Evolutionary conservation across 92 coral and sea anemone species (phyloP), one percentile per base, ranked within the genome.

Genomic region (Muricea muricata): DNA sequence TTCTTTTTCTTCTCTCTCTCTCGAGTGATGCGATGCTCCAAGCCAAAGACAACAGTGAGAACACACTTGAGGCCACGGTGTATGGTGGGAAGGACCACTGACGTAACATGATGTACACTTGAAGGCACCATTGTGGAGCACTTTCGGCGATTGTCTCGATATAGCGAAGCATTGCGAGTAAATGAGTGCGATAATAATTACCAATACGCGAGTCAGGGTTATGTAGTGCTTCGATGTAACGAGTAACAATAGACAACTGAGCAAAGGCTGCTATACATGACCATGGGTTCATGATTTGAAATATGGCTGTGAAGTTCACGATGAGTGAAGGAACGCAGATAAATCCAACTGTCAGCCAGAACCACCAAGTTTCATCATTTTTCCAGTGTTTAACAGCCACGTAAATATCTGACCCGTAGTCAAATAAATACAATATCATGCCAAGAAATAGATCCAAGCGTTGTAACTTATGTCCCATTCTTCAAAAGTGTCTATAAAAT

Each of bases 41-140:
- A 1, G 70, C 37, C 30, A 63, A 63, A 24, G 70, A 63, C 37
- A 63, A 17, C 18, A 63, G 18, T 26, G 70, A 63, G 8, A 63
- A 30, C 11, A 63, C 70, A 26, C 13, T 63, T 7, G 70, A 63
- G 37, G 30, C n/a, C 37, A 63, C 37, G 15, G 70, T 28, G 70
- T 63, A 30, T 24, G 10, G 14, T 63, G 70, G 35, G 70, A 63
- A 63, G 14, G 12, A 13, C 70, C 70, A 63, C 35, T 63, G 35
- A 63, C 70, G 70, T 63, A 63, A 8, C 70, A 63, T 63, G n/a
- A 63, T 30, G 35, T 63, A 63, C 1, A 18, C 26, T 25, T 52
- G 60, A 9, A 52, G 60, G 8, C 60, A 52, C 60, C 60, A 52
- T 20, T 63, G 70, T 25, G 70, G 70, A 63, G 41, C 70, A 18